Conservation (phyloP, 2,797 vertebrate species). For the Dendrocincla fuliginosa region DNA sequence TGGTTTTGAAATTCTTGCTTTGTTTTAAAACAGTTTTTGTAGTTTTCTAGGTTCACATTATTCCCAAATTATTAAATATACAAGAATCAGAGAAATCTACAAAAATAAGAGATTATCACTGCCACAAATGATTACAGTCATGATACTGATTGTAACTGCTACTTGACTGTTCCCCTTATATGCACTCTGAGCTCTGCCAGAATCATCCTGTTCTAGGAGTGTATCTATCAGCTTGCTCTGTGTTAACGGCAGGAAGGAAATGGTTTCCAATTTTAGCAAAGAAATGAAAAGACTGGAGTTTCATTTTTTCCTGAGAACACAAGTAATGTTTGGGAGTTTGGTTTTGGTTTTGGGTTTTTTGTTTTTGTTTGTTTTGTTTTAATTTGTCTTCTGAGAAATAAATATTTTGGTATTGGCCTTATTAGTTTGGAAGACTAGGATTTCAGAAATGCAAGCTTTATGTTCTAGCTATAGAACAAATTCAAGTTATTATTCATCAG, state of each 20-base stretch:
- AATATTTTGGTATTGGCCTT: neutral
- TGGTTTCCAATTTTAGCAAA: neutral
- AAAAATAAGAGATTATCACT: neutral
- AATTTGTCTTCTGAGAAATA: neutral
- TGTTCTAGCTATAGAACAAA: neutral
- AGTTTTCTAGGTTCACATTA: neutral
- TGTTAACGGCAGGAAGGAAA: neutral
- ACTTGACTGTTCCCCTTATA: neutral
- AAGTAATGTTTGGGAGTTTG: neutral
- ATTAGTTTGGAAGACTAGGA: neutral
- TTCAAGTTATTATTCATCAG: neutral
- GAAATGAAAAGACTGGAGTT: neutral
- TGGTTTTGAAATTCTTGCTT: neutral
- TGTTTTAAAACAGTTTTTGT: neutral
- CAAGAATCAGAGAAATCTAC: neutral
- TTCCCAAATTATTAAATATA: neutral
- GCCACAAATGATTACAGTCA: accelerated
- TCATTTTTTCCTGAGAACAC: neutral
- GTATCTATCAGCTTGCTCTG: neutral
- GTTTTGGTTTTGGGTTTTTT: too few relatives aligned
- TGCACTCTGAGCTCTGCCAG: neutral
- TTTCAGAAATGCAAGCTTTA: neutral
- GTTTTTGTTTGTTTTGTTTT: too few relatives aligned
- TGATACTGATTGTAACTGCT: neutral
- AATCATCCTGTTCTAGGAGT: neutral